phyloP scores from a whole-genome alignment of 2,797 vertebrate species.

The Siniperca undulata region DNA sequence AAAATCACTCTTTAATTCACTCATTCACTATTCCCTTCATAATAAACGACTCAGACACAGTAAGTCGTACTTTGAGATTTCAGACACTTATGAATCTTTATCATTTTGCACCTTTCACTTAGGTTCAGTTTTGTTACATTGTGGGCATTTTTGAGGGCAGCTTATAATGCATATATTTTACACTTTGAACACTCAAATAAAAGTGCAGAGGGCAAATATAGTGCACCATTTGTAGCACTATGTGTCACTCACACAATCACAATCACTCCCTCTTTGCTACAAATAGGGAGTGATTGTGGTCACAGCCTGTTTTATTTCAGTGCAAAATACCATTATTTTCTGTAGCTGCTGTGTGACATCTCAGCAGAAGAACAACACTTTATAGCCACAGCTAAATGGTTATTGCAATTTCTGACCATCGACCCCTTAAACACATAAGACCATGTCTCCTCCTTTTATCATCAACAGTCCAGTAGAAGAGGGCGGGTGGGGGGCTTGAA shows the following conservation, averaged over 20 bases:
- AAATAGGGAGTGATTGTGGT: no score
- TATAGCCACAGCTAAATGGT: constrained; percentile 21
- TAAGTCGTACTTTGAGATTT: not conserved
- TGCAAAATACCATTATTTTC: constrained; percentile 16
- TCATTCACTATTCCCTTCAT: not conserved
- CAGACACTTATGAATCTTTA: not conserved
- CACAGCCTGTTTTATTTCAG: not conserved
- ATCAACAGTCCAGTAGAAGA: constrained; percentile 29
- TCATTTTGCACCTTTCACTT: not conserved
- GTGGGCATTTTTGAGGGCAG: not conserved
- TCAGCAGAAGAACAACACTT: constrained; percentile 22
- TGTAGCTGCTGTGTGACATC: not conserved
- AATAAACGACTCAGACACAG: not conserved
- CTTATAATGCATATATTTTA: not conserved
- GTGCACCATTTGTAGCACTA: not conserved
- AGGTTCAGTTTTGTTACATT: not conserved
- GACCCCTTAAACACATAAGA: constrained; percentile 19
- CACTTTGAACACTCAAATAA: not conserved
- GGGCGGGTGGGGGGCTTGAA: constrained; percentile 10
- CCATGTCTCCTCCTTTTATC: constrained; percentile 47
- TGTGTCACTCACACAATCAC: no score
- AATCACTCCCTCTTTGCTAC: no score
- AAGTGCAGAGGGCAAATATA: not conserved
- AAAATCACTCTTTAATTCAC: not conserved
- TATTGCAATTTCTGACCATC: constrained; percentile 40